Base-by-base conservation (phyloP, 2,797 vertebrate genomes). In the Silurus lanzhouensis region DNA sequence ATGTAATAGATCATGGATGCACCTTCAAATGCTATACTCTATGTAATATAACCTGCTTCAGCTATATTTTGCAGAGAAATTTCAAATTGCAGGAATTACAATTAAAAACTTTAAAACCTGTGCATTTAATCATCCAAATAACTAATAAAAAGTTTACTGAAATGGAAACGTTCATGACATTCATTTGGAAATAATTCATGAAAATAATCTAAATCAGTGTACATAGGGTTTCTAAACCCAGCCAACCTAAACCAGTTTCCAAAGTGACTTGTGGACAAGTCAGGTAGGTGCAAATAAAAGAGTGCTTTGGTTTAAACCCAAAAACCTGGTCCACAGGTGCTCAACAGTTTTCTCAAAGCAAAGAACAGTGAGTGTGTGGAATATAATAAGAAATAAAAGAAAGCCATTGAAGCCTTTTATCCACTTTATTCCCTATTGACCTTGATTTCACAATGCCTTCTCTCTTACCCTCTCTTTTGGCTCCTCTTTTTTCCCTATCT, bases 321-420 rank as follows among this genome's bases (percentile, higher is more conserved):
- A 25, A 75, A 55, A 27, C 22, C 52, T 44, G 12, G 6, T 60
- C 31, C 10, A 66, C 8, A 72, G 12, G n/a, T 83, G 12, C 48
- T 75, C 60, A 80, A 58, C 19, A 46, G 9, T 38, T 48, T 84
- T 44, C 31, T 70, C 17, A 67, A 81, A 84, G 44, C 55, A 79
- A 6, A n/a, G 57, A 60, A 25, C 70, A 27, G 52, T 68, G 70
- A 27, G 52, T 68, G 70, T 68, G 15, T 57, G 15, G 82, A 87
- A 84, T 81, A 17, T 75, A 87, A 76, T 81, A 25, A 81, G 77
- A 17, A 68, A 76, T 81, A 74, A 87, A 81, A 79, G 68, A 71
- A 27, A 52, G 5, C 22, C 64, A 22, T 52, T 68, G 68, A 87
- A 84, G 31, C 52, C 55, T 74, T 84, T 84, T 84, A 84, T 87